phyloP scores from a whole-genome alignment of 1,140 invertebrate species.

The Apis dorsata region DNA sequence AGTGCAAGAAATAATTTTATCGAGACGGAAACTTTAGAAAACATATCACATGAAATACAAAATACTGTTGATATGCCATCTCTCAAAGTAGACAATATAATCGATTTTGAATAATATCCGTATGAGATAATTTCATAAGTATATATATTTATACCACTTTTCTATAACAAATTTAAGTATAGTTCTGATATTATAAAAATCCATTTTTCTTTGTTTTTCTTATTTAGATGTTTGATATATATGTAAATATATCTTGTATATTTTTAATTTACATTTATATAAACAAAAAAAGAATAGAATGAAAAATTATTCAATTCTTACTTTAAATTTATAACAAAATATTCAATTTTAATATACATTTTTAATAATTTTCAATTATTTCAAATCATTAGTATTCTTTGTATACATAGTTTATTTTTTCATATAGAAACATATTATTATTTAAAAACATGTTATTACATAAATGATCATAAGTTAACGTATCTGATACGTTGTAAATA shows the following conservation, averaged over 20 bases:
- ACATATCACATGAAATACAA: slow-evolving; percentile 62
- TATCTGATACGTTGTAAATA: not conserved
- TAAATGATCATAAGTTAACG: not conserved
- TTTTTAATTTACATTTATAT: no score
- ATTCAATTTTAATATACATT: not conserved
- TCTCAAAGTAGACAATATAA: slow-evolving; percentile 54
- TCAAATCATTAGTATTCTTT: not conserved
- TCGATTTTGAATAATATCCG: not conserved
- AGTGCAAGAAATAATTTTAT: slow-evolving; percentile 15
- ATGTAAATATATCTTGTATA: no score
- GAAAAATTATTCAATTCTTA: not conserved
- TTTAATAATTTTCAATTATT: not conserved
- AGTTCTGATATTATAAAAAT: not conserved
- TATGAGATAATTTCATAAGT: not conserved
- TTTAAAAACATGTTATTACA: not conserved
- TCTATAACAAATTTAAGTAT: not conserved
- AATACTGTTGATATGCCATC: slow-evolving; percentile 68
- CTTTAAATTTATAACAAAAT: not conserved
- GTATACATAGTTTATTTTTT: not conserved
- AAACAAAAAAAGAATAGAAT: not conserved
- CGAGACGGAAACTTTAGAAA: slow-evolving; percentile 57
- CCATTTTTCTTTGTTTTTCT: not conserved
- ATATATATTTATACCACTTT: not conserved
- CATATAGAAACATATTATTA: not conserved
- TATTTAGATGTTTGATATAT: not conserved